Conservation (phyloP, 2,113 vertebrate genomes). For the Chroicocephalus ridibundus region DNA sequence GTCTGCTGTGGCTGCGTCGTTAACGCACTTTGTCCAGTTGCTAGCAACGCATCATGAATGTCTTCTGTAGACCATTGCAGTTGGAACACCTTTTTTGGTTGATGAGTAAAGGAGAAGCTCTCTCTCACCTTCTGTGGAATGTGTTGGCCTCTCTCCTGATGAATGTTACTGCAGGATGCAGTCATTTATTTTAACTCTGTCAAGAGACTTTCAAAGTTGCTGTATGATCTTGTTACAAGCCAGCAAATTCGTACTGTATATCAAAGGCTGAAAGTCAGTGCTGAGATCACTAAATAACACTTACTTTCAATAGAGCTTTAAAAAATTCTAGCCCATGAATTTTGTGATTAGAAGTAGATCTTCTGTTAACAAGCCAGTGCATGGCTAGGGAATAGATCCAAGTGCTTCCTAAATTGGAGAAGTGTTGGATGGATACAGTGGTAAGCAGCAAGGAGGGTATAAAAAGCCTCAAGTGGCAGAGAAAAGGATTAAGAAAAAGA, state of each 20-base stretch:
- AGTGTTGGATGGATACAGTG: not conserved
- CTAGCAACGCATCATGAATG: not conserved
- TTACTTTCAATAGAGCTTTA: not conserved
- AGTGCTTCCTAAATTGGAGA: constrained; percentile 33
- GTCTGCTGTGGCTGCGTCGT: not conserved
- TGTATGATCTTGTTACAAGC: not conserved
- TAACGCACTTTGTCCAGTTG: not conserved
- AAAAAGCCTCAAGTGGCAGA: constrained; percentile 7
- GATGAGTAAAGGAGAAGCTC: not conserved
- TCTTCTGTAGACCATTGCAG: not conserved
- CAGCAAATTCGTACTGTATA: not conserved
- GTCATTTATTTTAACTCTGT: constrained; percentile 37
- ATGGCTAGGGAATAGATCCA: not conserved
- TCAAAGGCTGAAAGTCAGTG: not conserved
- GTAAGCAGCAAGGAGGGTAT: not conserved
- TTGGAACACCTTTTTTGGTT: constrained; percentile 52
- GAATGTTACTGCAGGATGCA: not conserved
- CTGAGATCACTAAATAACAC: constrained; percentile 31
- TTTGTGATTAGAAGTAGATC: constrained; percentile 23
- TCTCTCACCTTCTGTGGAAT: constrained; percentile 22
- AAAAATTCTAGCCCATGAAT: not conserved
- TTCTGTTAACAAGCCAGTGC: constrained; percentile 17
- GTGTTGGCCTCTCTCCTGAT: constrained; percentile 15
- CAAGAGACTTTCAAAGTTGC: not conserved
- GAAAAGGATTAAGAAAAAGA: constrained; percentile 4